A percentile compares a stretch with the other conserved stretches of the same genome.
Conservation (phyloP, 2,888 invertebrate genomes). For the Balanococcus diminutus region DNA sequence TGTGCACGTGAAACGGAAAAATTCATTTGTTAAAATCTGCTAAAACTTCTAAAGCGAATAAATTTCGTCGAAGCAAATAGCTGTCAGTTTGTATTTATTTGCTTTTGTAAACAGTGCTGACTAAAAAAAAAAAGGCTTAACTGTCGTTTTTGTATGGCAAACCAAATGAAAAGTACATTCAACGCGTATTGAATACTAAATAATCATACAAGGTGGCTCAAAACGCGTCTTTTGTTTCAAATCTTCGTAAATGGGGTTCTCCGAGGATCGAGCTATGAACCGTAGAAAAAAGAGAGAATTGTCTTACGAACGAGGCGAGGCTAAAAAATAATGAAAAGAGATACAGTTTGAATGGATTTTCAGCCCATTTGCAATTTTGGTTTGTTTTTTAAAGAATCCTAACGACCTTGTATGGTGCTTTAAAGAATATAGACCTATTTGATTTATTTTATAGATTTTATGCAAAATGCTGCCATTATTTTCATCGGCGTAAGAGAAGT, state of each 20-base stretch:
- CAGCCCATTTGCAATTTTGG: too few species aligned
- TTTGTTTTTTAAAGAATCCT: background rate
- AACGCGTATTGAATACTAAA: slow-evolving; percentile 39
- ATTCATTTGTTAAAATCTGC: slow-evolving; percentile 44
- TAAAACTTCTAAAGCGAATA: slow-evolving; percentile 32
- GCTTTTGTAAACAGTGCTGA: slow-evolving; percentile 28
- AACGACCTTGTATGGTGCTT: background rate
- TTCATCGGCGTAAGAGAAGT: background rate
- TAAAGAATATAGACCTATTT: background rate
- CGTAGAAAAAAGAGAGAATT: too few species aligned
- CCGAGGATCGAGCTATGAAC: background rate
- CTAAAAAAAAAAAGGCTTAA: slow-evolving; percentile 22
- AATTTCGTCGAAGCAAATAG: slow-evolving; percentile 39
- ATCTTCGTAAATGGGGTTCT: background rate
- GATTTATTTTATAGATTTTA: background rate
- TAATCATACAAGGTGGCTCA: slow-evolving; percentile 39
- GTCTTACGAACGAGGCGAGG: too few species aligned
- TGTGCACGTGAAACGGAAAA: slow-evolving; percentile 16
- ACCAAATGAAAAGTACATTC: slow-evolving; percentile 43
- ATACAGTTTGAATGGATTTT: background rate
- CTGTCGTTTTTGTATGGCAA: slow-evolving; percentile 33
- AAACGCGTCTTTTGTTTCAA: background rate
- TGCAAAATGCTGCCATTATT: background rate
- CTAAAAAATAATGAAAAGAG: too few species aligned
- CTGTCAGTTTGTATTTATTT: slow-evolving; percentile 44